Base-by-base conservation (phyloP, 2,113 vertebrate species). In the Coryphaenoides rupestris region DNA sequence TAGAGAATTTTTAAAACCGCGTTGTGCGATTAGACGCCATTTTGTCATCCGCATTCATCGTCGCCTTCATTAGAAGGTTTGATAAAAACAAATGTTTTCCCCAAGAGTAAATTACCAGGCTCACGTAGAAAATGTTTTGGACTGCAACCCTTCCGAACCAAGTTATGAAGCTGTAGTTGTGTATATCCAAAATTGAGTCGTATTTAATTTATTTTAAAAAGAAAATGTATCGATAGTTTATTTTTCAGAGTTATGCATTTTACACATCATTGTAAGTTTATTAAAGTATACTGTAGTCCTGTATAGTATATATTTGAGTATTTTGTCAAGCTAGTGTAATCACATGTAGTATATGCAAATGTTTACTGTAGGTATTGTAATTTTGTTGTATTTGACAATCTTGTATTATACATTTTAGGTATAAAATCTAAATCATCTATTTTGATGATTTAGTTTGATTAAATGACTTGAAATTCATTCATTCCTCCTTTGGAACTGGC, bases 201-300 rank as follows among this genome's bases (percentile, higher is more conserved):
- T 94, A 95, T 93, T 96, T 99, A 96, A 98, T 98, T 99, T 98
- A 99, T 98, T 98, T 96, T 94, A 92, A 91, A 94, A 94, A 93
- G 91, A 88, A 88, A 92, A 71, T 79, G 76, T 84, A 85, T 83
- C 73, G 84, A 87, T 91, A 78, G 68, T 87, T 88, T 91, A 80
- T 89, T 88, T 90, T 89, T 88, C 79, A 85, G 79, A 90, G 88
- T 83, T 88, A 88, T 83, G 81, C 79, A 72, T 93, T 92, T 92
- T 88, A 70, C 83, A 76, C 79, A 82, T 85, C 61, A 78, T 70
- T 78, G 71, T 84, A 82, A 72, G 72, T 76, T 84, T 81, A 75
- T 91, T 79, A 83, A 81, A 65, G 76, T 91, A 81, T 83, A 68
- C 80, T 86, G 68, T 85, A 86, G 81, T 67, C 80, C 66, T 86